Base-by-base conservation (phyloP, 2,113 vertebrate genomes). In the Eolophus roseicapilla region DNA sequence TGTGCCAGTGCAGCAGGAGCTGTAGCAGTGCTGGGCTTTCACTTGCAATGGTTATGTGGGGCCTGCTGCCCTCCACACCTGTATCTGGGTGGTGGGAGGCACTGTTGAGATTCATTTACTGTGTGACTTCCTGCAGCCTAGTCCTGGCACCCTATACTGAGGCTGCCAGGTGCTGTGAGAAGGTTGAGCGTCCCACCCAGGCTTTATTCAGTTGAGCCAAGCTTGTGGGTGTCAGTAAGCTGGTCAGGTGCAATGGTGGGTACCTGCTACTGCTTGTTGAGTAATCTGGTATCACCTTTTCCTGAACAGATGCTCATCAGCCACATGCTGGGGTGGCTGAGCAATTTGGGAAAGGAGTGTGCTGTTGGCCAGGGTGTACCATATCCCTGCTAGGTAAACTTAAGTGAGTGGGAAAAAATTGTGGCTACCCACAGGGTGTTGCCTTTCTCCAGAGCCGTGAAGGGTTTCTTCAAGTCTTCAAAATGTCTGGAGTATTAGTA, bases 401-500 rank as follows among this genome's bases (percentile, higher is more conserved):
- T 37, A 39, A 80, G 29, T 6, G n/a, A 1, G 5, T 11, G 8
- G 13, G 4, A 12, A 1, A 4, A 17, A 39, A 75, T 4, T 55
- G 60, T 6, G 33, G 13, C 83, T 91, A 9, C 65, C 47, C 35
- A 29, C 49, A 25, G 83, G 69, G 80, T 82, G 43, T 68, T 95
- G 62, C 44, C 44, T 89, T 90, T 82, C 73, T 84, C 6, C 10
- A 49, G 52, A 82, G 1, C 69, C 1, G 14, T 74, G 90, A 91
- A 95, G 79, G 67, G 71, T 94, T 93, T 88, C 44, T 84, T 67
- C 46, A 73, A 67, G 33, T 62, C 47, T 83, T 93, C 52, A 89
- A 91, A 88, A 73, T 39, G 74, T 87, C 86, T 92, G 79, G 75
- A 89, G 82, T 94, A 95, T 86, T 82, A 86, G 71, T 86, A 86